Evolutionary conservation across 1,140 invertebrate genomes (phyloP).

Genomic region (Gonioctena quinquepunctata): DNA sequence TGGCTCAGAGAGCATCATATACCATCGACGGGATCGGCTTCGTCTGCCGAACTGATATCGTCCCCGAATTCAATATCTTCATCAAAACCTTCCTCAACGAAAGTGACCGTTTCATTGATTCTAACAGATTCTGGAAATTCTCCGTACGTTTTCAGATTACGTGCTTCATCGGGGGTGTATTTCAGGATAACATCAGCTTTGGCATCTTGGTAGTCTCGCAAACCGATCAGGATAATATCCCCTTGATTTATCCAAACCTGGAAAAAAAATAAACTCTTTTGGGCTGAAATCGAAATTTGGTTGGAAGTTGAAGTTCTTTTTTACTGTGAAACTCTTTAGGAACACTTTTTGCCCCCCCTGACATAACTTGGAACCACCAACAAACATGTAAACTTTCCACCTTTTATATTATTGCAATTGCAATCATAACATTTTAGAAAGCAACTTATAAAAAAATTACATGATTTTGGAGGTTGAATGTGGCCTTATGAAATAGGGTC

Average conservation of each 20-base stretch:
- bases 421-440: too few relatives aligned
- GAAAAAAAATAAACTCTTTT: background rate
- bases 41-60: conserved; percentile 86
- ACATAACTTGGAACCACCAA: too few relatives aligned
- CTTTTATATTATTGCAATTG: too few relatives aligned
- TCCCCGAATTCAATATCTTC: conserved; percentile 95
- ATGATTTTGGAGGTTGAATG: too few relatives aligned
- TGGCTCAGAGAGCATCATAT: conserved; percentile 27
- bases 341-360: too few relatives aligned
- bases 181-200: conserved; percentile 99
- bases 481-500: too few relatives aligned
- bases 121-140: conserved; percentile 97
- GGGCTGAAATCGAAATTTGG: too few relatives aligned
- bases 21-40: conserved; percentile 79
- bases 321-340: too few relatives aligned
- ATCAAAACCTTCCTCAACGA: conserved; percentile 91
- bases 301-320: background rate
- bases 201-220: conserved; percentile 97
- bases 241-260: conserved; percentile 98
- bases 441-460: too few relatives aligned
- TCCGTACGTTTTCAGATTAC: conserved; percentile 98
- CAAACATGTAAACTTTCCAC: too few relatives aligned
- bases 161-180: conserved; percentile 98
- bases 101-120: conserved; percentile 92
- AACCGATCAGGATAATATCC: conserved; percentile 95